A percentile compares a stretch with the other conserved stretches of the same genome.
Conservation (phyloP, 2,888 invertebrate genomes). For the Aromia moschata region DNA sequence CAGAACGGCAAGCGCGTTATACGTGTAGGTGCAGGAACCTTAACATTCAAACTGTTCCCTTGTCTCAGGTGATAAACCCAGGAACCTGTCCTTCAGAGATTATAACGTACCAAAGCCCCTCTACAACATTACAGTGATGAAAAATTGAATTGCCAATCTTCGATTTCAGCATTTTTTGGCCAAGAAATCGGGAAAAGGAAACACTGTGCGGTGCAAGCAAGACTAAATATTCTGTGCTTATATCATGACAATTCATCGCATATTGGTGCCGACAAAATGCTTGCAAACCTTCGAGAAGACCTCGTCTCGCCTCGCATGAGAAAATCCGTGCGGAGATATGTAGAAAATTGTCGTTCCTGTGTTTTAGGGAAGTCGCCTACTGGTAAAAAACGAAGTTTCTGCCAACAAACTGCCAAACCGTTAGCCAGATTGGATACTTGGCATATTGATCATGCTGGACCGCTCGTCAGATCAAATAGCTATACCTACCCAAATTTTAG, state of each 20-base stretch:
- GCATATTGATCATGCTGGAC: background rate
- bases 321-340: slow-evolving; percentile 2
- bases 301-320: background rate
- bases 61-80: too few species aligned
- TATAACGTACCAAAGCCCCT: too few species aligned
- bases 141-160: too few species aligned
- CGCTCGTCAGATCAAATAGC: background rate
- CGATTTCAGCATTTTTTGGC: too few species aligned
- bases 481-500: too few species aligned
- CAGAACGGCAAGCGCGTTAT: too few species aligned
- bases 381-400: background rate
- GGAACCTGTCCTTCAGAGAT: too few species aligned
- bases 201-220: background rate
- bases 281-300: background rate
- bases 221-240: background rate
- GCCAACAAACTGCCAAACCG: background rate
- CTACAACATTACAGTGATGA: too few species aligned
- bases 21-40: too few species aligned
- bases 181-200: too few species aligned
- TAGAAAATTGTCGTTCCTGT: background rate
- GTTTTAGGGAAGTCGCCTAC: slow-evolving; percentile 3
- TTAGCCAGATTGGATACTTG: slow-evolving; percentile 1
- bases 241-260: slow-evolving; percentile 1
- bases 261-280: slow-evolving; percentile 1
- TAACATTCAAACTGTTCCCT: too few species aligned